phyloP scores from a whole-genome alignment of 1,140 invertebrate species.

The Whitmania pigra region DNA sequence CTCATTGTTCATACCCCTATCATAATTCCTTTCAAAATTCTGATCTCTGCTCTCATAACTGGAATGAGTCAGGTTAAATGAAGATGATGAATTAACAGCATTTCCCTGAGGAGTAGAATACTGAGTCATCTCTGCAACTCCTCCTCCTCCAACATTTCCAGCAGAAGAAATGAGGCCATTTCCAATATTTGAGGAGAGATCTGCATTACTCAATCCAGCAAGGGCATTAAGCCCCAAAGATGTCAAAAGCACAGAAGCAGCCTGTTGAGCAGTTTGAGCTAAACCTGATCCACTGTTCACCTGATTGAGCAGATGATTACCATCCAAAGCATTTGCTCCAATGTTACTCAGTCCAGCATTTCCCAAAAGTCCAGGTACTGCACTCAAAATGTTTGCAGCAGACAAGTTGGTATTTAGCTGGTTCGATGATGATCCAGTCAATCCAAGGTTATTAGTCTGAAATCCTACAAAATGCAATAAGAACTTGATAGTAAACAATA shows the following conservation, averaged over 20 bases:
- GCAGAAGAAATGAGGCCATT: not conserved
- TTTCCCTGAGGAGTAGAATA: not conserved
- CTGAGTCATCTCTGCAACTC: not conserved
- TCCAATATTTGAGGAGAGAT: slow-evolving; percentile 2
- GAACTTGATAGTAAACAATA: too few species aligned
- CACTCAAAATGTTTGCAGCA: too few species aligned
- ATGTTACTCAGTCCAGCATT: too few species aligned
- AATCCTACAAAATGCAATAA: too few species aligned
- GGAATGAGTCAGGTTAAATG: too few species aligned
- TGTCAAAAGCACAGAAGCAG: not conserved
- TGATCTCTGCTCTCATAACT: slow-evolving; percentile 4
- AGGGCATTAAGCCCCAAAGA: slow-evolving; percentile 8
- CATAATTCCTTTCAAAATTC: slow-evolving; percentile 1
- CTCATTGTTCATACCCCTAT: not conserved
- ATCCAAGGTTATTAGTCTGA: too few species aligned
- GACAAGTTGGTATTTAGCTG: too few species aligned
- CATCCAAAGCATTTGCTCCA: not conserved
- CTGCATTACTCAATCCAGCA: not conserved
- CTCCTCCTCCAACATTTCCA: not conserved
- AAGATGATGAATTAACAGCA: too few species aligned
- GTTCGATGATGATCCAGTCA: too few species aligned
- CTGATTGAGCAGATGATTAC: not conserved
- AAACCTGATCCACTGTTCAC: not conserved
- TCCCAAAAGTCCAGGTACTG: too few species aligned
- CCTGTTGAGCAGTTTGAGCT: slow-evolving; percentile 2